These are phyloP conservation scores for Pygoscelis antarcticus DNA, from an alignment of 2,113 vertebrate species.

Conservation along the genomic window DNA sequence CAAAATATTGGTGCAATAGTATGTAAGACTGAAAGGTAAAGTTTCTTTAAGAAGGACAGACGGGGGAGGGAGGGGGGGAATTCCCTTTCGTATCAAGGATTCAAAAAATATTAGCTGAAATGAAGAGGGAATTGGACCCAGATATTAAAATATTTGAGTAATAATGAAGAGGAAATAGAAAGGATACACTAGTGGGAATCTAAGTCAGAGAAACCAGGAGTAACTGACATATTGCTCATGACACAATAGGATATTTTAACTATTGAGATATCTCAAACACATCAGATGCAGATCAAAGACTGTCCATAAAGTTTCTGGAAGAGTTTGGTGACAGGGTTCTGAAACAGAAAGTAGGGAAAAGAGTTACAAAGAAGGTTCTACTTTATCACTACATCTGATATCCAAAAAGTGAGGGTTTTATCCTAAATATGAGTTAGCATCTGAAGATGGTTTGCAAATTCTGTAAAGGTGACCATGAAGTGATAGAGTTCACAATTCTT, in stretches of 20 bases:
- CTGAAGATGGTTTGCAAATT: not conserved
- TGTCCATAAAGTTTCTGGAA: not conserved
- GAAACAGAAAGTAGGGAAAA: not conserved
- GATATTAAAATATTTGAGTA: not conserved
- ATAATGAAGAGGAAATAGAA: not conserved
- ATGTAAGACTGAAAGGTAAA: not conserved
- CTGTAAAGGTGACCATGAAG: not conserved
- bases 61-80: rapidly evolving
- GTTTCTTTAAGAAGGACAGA: not conserved
- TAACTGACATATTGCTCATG: not conserved
- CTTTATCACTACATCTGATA: not conserved
- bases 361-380: not conserved
- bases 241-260: not conserved
- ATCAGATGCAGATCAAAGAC: not conserved
- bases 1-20: not conserved
- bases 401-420: not conserved
- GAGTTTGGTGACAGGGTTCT: not conserved
- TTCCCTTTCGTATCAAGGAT: not conserved
- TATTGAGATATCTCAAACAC: not conserved
- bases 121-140: not conserved
- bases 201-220: not conserved
- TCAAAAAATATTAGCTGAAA: not conserved
- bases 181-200: not conserved
- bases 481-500: not conserved
- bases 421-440: not conserved